These are phyloP conservation scores for Aptenodytes patagonicus DNA, from an alignment of 2,113 vertebrate genomes.

Conservation along the genomic window DNA sequence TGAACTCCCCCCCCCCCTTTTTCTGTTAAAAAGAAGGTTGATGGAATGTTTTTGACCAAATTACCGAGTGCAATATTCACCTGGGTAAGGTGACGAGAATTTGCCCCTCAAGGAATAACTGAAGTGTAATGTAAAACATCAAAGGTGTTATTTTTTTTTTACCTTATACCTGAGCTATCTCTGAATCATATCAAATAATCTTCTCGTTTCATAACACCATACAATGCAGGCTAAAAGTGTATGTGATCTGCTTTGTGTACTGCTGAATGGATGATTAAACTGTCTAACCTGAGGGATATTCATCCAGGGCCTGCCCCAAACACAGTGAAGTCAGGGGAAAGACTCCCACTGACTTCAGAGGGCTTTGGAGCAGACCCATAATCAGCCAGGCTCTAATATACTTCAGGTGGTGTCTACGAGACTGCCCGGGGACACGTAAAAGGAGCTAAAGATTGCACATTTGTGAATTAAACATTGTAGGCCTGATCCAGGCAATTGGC, in stretches of 20 bases:
- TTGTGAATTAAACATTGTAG: background rate
- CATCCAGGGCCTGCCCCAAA: conserved; percentile 54
- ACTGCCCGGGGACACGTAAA: background rate
- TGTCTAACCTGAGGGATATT: conserved; percentile 52
- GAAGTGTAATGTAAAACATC: conserved; percentile 59
- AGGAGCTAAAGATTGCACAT: background rate
- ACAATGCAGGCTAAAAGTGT: conserved; percentile 64
- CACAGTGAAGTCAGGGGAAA: conserved; percentile 43
- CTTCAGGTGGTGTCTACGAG: conserved; percentile 13
- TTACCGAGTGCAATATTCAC: conserved; percentile 19
- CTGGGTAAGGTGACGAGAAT: conserved; percentile 60
- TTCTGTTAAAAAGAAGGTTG: background rate
- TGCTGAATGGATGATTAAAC: conserved; percentile 66
- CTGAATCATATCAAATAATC: conserved; percentile 70
- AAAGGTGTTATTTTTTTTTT: conserved; percentile 29
- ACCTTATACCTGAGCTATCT: conserved; percentile 61
- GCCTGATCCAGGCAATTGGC: conserved; percentile 3
- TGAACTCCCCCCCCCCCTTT: background rate
- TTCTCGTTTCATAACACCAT: conserved; percentile 56
- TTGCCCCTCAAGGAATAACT: conserved; percentile 64
- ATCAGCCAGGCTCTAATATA: conserved; percentile 21
- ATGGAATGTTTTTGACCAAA: conserved; percentile 59
- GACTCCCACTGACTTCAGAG: conserved; percentile 60
- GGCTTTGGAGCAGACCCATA: conserved; percentile 46
- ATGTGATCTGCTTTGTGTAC: conserved; percentile 64